Conservation (phyloP, 1,140 invertebrate genomes). For the Onthophagus taurus region DNA sequence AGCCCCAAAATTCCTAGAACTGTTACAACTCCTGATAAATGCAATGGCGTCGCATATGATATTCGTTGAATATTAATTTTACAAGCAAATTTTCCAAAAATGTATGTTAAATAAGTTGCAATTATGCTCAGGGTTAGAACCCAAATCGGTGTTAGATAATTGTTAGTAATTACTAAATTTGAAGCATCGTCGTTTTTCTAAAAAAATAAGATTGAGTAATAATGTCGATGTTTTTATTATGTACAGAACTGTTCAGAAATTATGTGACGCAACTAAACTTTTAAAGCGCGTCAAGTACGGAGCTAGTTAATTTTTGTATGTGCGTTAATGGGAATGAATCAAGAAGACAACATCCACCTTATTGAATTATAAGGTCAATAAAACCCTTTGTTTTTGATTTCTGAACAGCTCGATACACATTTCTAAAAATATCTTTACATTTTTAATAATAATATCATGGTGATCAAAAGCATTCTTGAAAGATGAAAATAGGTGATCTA, state of each 20-base stretch:
- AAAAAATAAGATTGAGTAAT: too few relatives aligned
- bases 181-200: slow-evolving; percentile 29
- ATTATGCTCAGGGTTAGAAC: slow-evolving; percentile 53
- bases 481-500: slow-evolving; percentile 46
- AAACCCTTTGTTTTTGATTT: too few relatives aligned
- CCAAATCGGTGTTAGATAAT: slow-evolving; percentile 40
- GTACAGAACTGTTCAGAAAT: too few relatives aligned
- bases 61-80: slow-evolving; percentile 76
- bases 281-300: too few relatives aligned
- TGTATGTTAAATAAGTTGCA: slow-evolving; percentile 57
- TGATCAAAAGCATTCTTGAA: slow-evolving; percentile 43
- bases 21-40: slow-evolving; percentile 57
- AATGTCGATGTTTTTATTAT: too few relatives aligned
- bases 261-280: too few relatives aligned
- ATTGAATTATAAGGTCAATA: too few relatives aligned
- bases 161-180: slow-evolving; percentile 18
- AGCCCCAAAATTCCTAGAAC: too few relatives aligned
- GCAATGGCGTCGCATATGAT: slow-evolving; percentile 70
- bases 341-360: too few relatives aligned
- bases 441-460: slow-evolving; percentile 49
- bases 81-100: slow-evolving; percentile 70
- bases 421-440: slow-evolving; percentile 42
- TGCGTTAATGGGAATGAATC: too few relatives aligned
- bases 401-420: too few relatives aligned
- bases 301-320: too few relatives aligned